Base-by-base conservation (phyloP, 2,113 vertebrate species). In the Semicossyphus pulcher region DNA sequence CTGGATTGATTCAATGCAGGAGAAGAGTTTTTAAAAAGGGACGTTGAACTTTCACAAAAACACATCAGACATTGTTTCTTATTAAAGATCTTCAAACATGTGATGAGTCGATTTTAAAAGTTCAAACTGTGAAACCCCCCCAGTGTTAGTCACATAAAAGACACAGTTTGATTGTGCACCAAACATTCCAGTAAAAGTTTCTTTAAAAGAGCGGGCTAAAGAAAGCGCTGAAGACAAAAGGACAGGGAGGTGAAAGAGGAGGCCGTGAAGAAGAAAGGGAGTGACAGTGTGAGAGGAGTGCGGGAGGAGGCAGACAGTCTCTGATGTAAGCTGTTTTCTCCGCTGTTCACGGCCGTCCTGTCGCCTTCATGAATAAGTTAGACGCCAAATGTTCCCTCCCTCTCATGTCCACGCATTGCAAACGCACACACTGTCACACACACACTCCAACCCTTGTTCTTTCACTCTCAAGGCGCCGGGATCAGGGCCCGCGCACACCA, bases 281-380 rank as follows among this genome's bases (percentile, higher is more conserved):
- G 78, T 65, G 85, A 83, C 82, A 79, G 80, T 52, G 76, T 65
- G 80, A 79, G 63, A 70, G 71, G 68, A 82, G 80, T 79, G 83
- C 80, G 76, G 56, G 51, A 77, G 64, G 79, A 86, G 79, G 77
- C 79, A 84, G 85, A 82, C 78, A 58, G 75, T 81, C 88, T 85
- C 82, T 90, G 87, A 91, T 86, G 86, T 84, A 83, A 88, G 83
- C 56, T 78, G 88, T 86, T 89, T 80, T 80, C 80, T 51, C 78
- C 54, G 7, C 86, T 77, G 82, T 89, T 87, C 89, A 88, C 88
- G 87, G 74, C 77, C 62, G 48, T 89, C 88, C 90, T 87, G 89
- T 88, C 69, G 36, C 66, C 77, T 84, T 83, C 76, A 89, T 92
- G 76, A 91, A 92, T 92, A 90, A 89, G 70, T 91, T 80, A 88